Base-by-base conservation (phyloP, 2,888 invertebrate genomes). In the Acleris laterana region DNA sequence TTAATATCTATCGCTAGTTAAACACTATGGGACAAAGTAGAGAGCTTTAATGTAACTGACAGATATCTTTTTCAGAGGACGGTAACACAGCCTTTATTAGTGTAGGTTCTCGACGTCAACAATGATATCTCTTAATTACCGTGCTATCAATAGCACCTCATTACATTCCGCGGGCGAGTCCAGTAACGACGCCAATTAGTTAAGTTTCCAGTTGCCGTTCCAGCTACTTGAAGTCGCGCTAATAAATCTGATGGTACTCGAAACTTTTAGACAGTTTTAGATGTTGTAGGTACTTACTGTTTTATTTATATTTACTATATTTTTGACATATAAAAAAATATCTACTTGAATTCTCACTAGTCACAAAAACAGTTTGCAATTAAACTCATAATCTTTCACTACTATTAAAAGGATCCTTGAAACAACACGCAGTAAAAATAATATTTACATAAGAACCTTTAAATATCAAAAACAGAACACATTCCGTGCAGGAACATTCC, bases 121-220 rank as follows among this genome's bases (percentile, higher is more conserved):
- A 57, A 57, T 42, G 55, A 55, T 57, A 57, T 57, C 57, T 42
- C 57, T 42, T 57, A 46, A 46, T 46, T 46, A 44, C 57, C 44
- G 17, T 11, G 46, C 22, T 25, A 57, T 57, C 57, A 46, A 46
- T 57, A 57, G 57, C 57, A 57, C 44, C 57, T 57, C 46, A 57
- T 57, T 57, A 57, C 57, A 57, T 48, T 53, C 44, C 42, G 38
- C 38, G 38, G 20, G 69, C 62, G 57, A 58, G 50, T 57, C 48
- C 68, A 74, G 69, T 71, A 72, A 76, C 71, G 69, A 71, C 72
- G 69, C 72, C 73, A 73, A 76, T 76, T 76, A 75, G 75, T 73
- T 70, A 51, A 66, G 56, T 63, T 68, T 61, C 63, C 32, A 53
- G 44, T 51, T 59, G 55, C 53, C 70, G 70, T 71, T 19, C 44